These are phyloP conservation scores for Pterois miles DNA, from an alignment of 2,797 vertebrate genomes.

Conservation along the genomic window DNA sequence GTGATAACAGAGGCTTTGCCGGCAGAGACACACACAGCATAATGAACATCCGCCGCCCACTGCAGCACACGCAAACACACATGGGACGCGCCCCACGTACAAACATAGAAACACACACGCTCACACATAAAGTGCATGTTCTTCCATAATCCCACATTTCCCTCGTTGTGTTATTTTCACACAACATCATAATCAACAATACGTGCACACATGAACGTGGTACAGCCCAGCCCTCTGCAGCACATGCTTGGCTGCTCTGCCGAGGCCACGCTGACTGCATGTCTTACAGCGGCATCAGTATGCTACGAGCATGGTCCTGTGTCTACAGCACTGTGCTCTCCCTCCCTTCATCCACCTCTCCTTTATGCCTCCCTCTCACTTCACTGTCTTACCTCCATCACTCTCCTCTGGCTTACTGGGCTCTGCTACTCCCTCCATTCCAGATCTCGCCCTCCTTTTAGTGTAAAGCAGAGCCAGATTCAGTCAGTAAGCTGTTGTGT, in stretches of 20 bases:
- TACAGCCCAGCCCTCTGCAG: conserved; percentile 59
- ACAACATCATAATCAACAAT: conserved; percentile 1
- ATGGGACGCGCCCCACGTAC: neutral
- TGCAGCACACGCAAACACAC: conserved; percentile 48
- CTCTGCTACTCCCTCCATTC: conserved; percentile 30
- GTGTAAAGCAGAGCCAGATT: conserved; percentile 16
- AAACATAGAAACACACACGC: neutral
- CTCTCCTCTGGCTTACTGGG: conserved; percentile 45
- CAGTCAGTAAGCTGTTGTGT: neutral
- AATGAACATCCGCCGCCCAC: conserved; percentile 59
- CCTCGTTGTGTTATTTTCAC: conserved; percentile 14
- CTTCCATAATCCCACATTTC: conserved; percentile 8
- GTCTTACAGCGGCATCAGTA: conserved; percentile 77
- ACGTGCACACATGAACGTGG: neutral
- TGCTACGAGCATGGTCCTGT: conserved; percentile 69
- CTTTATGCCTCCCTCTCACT: conserved; percentile 51
- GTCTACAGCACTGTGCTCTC: conserved; percentile 65
- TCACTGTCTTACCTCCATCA: conserved; percentile 54
- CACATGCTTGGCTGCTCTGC: conserved; percentile 65
- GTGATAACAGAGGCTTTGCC: conserved; percentile 73
- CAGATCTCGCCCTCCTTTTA: conserved; percentile 17
- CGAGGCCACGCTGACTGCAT: conserved; percentile 70
- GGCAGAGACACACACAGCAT: conserved; percentile 69
- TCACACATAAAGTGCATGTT: neutral
- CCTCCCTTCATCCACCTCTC: conserved; percentile 55